Evolutionary conservation across 2,888 invertebrate species (phyloP).

Genomic region (Trachelus stipa): DNA sequence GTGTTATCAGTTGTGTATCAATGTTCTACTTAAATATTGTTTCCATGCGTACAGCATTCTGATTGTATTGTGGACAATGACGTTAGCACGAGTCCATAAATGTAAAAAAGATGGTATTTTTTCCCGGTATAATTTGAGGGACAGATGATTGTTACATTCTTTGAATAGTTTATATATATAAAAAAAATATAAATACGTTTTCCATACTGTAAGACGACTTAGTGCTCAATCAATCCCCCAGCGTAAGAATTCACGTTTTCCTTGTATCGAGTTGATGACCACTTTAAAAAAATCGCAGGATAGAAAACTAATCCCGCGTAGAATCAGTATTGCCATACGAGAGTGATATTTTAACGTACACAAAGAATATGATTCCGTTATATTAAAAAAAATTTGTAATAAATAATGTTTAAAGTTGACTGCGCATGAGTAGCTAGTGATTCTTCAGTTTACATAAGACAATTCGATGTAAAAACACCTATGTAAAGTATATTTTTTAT

Average conservation of each 20-base stretch:
- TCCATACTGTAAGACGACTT: neutral
- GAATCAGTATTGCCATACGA: constrained; percentile 4
- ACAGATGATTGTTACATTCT: constrained; percentile 20
- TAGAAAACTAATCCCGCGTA: neutral
- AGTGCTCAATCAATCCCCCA: constrained; percentile 5
- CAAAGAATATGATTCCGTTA: neutral
- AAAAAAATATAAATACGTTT: constrained; percentile 22
- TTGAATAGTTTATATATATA: constrained; percentile 26
- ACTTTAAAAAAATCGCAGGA: neutral
- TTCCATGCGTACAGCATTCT: neutral
- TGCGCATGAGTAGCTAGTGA: constrained; percentile 25
- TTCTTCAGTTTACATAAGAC: constrained; percentile 5
- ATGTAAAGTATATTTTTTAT: neutral
- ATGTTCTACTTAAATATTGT: neutral
- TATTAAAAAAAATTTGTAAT: neutral
- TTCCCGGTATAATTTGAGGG: constrained; percentile 11
- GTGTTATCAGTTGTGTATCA: neutral
- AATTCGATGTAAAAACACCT: neutral
- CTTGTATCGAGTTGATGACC: neutral
- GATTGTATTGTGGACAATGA: constrained; percentile 19
- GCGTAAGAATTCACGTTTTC: constrained; percentile 2
- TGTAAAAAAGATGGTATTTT: constrained; percentile 16
- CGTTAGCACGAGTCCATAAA: constrained; percentile 10
- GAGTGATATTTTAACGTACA: neutral
- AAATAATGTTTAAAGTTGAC: constrained; percentile 16